Conservation (phyloP, 2,888 invertebrate genomes). For the Stramonita haemastoma region DNA sequence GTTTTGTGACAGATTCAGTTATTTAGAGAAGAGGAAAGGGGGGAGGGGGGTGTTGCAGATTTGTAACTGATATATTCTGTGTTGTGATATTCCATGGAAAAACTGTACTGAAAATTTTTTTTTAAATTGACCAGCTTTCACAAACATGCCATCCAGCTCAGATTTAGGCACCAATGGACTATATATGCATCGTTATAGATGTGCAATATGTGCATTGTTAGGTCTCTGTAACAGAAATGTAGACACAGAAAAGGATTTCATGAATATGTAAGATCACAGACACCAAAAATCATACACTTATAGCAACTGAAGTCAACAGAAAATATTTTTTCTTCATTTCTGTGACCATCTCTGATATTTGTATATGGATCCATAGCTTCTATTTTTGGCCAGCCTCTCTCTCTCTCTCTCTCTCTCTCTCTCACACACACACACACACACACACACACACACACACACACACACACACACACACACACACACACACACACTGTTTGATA, state of each 20-base stretch:
- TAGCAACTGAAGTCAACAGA: not conserved
- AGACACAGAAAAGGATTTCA: not conserved
- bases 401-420: not conserved
- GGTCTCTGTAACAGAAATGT: not conserved
- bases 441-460: too few relatives aligned
- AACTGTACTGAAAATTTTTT: too few relatives aligned
- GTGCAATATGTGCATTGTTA: not conserved
- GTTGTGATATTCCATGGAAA: too few relatives aligned
- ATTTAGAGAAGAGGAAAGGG: too few relatives aligned
- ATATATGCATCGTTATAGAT: too few relatives aligned
- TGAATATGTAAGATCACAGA: not conserved
- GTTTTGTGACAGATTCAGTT: too few relatives aligned
- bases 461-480: conserved; percentile 17
- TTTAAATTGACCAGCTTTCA: too few relatives aligned
- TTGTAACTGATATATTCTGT: too few relatives aligned
- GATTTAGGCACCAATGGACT: too few relatives aligned
- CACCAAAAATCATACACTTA: not conserved
- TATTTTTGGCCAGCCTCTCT: not conserved
- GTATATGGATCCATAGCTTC: not conserved
- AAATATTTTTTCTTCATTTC: not conserved
- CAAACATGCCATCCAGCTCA: too few relatives aligned
- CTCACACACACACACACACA: not conserved
- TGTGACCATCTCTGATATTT: not conserved
- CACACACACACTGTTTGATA: not conserved
- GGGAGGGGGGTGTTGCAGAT: too few relatives aligned